phyloP scores from a whole-genome alignment of 1,140 invertebrate species.

The Drosophila hydei region DNA sequence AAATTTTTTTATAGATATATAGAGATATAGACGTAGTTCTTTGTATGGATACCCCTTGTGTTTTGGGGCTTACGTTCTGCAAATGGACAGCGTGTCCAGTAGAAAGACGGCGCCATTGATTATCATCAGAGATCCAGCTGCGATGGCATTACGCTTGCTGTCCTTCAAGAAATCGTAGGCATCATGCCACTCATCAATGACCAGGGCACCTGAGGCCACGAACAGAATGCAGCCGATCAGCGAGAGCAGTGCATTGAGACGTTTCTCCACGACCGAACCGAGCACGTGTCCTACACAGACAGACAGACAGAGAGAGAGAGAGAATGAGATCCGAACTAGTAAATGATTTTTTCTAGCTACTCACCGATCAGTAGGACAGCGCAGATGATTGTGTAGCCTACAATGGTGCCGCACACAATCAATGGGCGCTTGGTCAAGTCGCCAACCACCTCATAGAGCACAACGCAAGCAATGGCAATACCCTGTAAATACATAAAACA shows the following conservation, averaged over 20 bases:
- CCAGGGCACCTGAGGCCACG: conserved; percentile 88
- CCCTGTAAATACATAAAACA: conserved; percentile 39
- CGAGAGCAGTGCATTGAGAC: conserved; percentile 83
- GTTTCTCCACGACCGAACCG: conserved; percentile 75
- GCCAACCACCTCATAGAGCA: conserved; percentile 63
- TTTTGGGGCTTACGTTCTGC: conserved; percentile 73
- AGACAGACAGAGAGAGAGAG: background rate
- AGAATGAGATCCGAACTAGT: background rate
- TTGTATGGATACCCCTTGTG: conserved; percentile 1
- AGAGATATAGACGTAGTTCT: conserved; percentile 6
- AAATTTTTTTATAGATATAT: too few species aligned
- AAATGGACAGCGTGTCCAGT: conserved; percentile 89
- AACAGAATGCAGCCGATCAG: conserved; percentile 89
- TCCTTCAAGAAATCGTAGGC: conserved; percentile 62
- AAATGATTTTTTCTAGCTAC: conserved; percentile 42
- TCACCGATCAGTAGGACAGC: conserved; percentile 86
- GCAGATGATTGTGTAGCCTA: conserved; percentile 87
- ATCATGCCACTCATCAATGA: conserved; percentile 85
- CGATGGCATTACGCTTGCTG: conserved; percentile 86
- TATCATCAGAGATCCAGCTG: conserved; percentile 89
- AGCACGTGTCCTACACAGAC: conserved; percentile 86
- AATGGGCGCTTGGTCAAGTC: conserved; percentile 49
- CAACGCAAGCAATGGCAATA: conserved; percentile 76
- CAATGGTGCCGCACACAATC: conserved; percentile 85
- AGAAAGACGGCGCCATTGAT: conserved; percentile 89